phyloP scores from a whole-genome alignment of 2,888 invertebrate genomes.

The Argyresthia goedartella region DNA sequence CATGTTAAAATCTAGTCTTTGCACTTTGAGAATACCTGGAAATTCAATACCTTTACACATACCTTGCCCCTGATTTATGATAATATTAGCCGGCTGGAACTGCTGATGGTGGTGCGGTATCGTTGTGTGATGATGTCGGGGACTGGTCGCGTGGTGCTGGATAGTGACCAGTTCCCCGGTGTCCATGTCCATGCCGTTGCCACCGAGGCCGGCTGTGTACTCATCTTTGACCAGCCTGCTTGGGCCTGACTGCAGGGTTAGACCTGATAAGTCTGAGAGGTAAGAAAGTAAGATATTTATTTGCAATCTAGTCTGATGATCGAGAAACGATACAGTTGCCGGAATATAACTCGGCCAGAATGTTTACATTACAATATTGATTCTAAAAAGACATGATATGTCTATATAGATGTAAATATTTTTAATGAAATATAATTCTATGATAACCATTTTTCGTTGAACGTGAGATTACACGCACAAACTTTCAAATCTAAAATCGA shows the following conservation, averaged over 20 bases:
- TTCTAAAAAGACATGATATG: too few relatives aligned
- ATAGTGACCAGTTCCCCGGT: slow-evolving; percentile 61
- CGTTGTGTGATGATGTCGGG: slow-evolving; percentile 53
- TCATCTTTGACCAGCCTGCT: slow-evolving; percentile 93
- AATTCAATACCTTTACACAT: slow-evolving; percentile 19
- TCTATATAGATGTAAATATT: too few relatives aligned
- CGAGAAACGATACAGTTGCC: too few relatives aligned
- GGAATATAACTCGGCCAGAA: too few relatives aligned
- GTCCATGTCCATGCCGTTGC: slow-evolving; percentile 71
- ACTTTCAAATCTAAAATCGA: too few relatives aligned
- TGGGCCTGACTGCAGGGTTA: slow-evolving; percentile 88
- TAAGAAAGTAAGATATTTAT: background rate
- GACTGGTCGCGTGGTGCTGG: slow-evolving; percentile 63
- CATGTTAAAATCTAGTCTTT: too few relatives aligned
- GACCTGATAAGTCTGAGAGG: slow-evolving; percentile 86
- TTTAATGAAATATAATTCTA: too few relatives aligned
- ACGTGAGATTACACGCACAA: too few relatives aligned
- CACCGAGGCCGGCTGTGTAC: slow-evolving; percentile 83
- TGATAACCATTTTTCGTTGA: too few relatives aligned
- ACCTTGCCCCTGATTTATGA: slow-evolving; percentile 64
- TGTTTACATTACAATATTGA: too few relatives aligned
- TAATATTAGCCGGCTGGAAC: slow-evolving; percentile 56
- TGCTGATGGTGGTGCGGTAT: slow-evolving; percentile 60
- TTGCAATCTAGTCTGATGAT: too few relatives aligned
- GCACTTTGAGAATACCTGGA: too few relatives aligned